Base-by-base conservation (phyloP, 2,888 invertebrate genomes). In the Limnephilus auricula region DNA sequence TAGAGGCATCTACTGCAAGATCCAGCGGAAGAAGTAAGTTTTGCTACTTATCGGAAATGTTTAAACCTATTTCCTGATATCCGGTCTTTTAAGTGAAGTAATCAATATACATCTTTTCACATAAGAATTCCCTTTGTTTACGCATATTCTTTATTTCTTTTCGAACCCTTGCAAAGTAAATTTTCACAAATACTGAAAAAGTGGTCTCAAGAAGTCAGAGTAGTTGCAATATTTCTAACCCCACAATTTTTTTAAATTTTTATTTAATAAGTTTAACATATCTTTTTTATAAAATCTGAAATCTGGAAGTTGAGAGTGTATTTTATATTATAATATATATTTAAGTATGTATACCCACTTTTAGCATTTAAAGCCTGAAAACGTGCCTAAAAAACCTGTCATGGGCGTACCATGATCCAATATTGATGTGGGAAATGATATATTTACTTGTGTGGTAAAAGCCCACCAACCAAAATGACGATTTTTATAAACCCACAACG, bases 1-100 rank as follows among this genome's bases (percentile, higher is more conserved):
- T 86, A 32, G 65, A 86, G 31, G 50, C 86, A 2, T 30, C 65
- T n/a, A 86, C 30, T 50, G 18, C 86, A 50, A 30, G 86, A 50
- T 86, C 86, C 32, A 86, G 86, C 18, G 86, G 65, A 10, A 31
- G 86, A 31, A 50, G 86, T 86, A 86, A 65, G 86, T 86, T 32
- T 50, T 45, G 30, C 18, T 12, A 31, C 32, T 31, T 25, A 65
- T 65, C 9, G 25, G 9, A 65, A 65, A 65, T 65, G 1, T 65
- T n/a, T n/a, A n/a, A n/a, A n/a, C 65, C 25, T n/a, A 65, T 25
- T n/a, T n/a, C 65, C 25, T 65, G 18, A 18, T 50, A 50, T 50
- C 50, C 50, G 9, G n/a, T 65, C 6, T 65, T 9, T n/a, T 65
- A 18, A 65, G 25, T 18, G 9, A 6, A 65, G 65, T 65, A 25